These are phyloP conservation scores for Natrix natrix DNA, from an alignment of 2,797 vertebrate genomes.

Conservation along the genomic window DNA sequence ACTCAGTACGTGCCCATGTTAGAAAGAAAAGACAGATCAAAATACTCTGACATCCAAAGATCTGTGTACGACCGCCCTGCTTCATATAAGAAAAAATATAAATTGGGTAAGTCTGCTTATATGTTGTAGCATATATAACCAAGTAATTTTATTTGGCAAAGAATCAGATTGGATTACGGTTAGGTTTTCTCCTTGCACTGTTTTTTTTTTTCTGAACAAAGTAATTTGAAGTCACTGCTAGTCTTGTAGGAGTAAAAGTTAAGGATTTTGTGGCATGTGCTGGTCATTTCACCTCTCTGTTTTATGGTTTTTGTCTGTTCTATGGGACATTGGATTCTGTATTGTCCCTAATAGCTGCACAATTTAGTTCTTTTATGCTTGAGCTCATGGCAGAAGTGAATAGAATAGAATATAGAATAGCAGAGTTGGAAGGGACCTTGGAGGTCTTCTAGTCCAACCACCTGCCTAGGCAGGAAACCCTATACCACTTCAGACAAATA, in stretches of 20 bases:
- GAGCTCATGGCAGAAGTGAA: background rate
- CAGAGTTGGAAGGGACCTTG: too few species aligned
- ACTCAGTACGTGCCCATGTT: constrained; percentile 98
- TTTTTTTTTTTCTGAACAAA: background rate
- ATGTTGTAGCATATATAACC: background rate
- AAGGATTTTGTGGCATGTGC: background rate
- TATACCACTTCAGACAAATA: too few species aligned
- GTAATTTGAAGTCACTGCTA: background rate
- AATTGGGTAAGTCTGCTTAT: constrained; percentile 69
- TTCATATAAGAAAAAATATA: constrained; percentile 84
- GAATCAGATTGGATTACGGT: background rate
- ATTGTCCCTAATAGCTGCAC: background rate
- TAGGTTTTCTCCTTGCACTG: background rate
- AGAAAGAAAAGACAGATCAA: constrained; percentile 89
- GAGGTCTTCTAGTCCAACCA: too few species aligned
- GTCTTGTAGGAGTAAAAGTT: background rate
- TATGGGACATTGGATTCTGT: background rate
- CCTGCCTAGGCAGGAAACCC: too few species aligned
- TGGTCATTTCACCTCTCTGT: background rate
- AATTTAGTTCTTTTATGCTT: background rate
- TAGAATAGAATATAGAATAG: too few species aligned
- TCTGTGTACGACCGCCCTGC: constrained; percentile 91
- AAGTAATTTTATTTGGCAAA: background rate
- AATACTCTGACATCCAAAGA: constrained; percentile 89
- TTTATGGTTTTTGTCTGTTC: background rate